These are phyloP conservation scores for Montipora efflorescens DNA, from an alignment of 64 coral and sea anemone genomes.

Conservation along the genomic window DNA sequence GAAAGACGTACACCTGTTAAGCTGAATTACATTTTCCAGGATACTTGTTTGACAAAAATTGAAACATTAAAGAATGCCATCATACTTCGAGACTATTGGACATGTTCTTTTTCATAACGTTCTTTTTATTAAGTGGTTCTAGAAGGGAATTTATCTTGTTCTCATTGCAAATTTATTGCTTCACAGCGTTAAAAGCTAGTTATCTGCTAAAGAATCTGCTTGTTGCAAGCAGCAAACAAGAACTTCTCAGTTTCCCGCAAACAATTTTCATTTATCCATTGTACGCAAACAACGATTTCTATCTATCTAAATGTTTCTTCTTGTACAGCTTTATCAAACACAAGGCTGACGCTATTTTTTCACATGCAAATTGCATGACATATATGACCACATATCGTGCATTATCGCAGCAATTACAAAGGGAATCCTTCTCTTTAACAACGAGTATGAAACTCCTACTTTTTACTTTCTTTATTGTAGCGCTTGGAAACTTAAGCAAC, in stretches of 20 bases:
- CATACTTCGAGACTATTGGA: background rate
- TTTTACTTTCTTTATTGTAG: background rate
- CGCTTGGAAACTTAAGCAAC: background rate
- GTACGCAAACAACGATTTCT: background rate
- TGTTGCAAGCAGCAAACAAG: background rate
- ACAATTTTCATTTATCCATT: background rate
- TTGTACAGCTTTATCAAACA: background rate
- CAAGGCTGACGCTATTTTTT: background rate
- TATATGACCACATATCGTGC: background rate
- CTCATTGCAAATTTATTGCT: too few species aligned
- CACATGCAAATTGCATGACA: background rate
- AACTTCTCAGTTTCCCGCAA: background rate
- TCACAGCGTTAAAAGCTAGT: too few species aligned
- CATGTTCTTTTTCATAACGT: background rate
- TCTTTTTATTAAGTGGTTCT: too few species aligned
- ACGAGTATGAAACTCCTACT: background rate
- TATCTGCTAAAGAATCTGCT: too few species aligned
- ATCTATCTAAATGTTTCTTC: background rate
- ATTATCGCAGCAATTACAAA: background rate
- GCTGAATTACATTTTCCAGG: background rate
- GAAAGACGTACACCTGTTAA: slow-evolving; percentile 23
- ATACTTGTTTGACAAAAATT: background rate
- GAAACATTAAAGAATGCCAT: background rate
- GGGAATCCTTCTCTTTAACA: background rate
- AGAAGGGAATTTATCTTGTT: too few species aligned